Evolutionary conservation across 1,140 invertebrate species (phyloP), one percentile per base, ranked within the genome.

Genomic region (Tetragnatha versicolor): DNA sequence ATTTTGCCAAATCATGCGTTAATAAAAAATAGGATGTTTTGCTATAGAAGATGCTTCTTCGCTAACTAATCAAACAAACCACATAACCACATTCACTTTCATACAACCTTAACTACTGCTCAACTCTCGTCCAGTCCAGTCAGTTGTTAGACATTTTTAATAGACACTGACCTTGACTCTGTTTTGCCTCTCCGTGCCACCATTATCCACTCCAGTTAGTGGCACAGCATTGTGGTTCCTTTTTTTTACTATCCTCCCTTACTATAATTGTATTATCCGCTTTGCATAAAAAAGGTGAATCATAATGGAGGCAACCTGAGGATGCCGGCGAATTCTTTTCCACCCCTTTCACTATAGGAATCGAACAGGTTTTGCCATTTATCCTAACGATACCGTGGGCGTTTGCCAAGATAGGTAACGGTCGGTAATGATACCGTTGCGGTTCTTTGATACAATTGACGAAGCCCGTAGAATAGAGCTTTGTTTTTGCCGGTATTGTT

Each of bases 281-380:
- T n/a, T 58, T 58, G 53, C 53, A 58, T 58, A 58, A 58, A n/a
- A n/a, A 58, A 58, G 53, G 29, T 58, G 53, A 31, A 58, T 58
- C 53, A 58, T 58, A 58, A 58, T 31, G 9, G n/a, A n/a, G n/a
- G 27, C 12, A n/a, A 6, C 3, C 53, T 31, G 53, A 33, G 53
- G 53, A 58, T 58, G 35, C 27, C 35, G 53, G 27, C 35, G 53
- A 27, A 58, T 33, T 51, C n/a, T 25, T 51, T 51, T 51, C 47
- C n/a, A 51, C 25, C 25, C 17, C 7, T 51, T 20, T 17, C n/a
- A 22, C 7, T 51, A 22, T 1, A 22, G 20, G 20, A 22, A 22
- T 58, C 53, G 12, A 58, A 31, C 53, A 12, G 5, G n/a, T n/a
- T n/a, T n/a, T n/a, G n/a, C n/a, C n/a, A n/a, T n/a, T n/a, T n/a